These are phyloP conservation scores for Cataglyphis rosenhaueri DNA, from an alignment of 2,888 invertebrate genomes.

Conservation along the genomic window DNA sequence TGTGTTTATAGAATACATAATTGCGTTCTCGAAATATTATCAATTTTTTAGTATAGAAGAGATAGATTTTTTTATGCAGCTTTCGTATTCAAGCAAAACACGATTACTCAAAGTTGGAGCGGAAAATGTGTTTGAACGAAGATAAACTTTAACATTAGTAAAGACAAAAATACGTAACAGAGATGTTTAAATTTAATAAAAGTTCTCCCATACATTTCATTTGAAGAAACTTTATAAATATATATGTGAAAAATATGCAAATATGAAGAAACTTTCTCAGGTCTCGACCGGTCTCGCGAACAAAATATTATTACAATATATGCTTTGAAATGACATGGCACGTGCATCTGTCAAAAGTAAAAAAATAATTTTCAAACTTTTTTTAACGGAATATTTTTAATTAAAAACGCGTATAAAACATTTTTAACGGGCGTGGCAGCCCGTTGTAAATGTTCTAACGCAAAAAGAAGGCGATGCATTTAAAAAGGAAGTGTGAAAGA, in stretches of 20 bases:
- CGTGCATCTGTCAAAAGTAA: background rate
- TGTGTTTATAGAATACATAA: background rate
- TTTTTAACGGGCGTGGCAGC: background rate
- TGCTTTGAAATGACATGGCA: background rate
- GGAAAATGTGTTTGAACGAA: background rate
- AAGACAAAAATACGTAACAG: background rate
- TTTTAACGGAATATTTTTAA: background rate
- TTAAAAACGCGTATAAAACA: background rate
- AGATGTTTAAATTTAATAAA: background rate
- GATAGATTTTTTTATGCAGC: background rate
- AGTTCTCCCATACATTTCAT: slow-evolving; percentile 11
- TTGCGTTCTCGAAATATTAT: background rate
- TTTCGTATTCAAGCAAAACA: background rate
- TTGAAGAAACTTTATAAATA: slow-evolving; percentile 25
- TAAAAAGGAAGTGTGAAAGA: background rate
- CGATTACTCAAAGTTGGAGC: background rate
- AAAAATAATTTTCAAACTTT: background rate
- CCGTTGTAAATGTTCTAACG: background rate
- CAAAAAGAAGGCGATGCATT: background rate
- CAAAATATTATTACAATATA: background rate
- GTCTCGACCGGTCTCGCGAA: background rate
- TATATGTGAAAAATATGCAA: background rate
- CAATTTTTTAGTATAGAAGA: background rate
- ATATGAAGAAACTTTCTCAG: slow-evolving; percentile 32
- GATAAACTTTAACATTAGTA: background rate